Evolutionary conservation across 2,888 invertebrate species (phyloP).

Genomic region (Hydroisotoma schaefferi): DNA sequence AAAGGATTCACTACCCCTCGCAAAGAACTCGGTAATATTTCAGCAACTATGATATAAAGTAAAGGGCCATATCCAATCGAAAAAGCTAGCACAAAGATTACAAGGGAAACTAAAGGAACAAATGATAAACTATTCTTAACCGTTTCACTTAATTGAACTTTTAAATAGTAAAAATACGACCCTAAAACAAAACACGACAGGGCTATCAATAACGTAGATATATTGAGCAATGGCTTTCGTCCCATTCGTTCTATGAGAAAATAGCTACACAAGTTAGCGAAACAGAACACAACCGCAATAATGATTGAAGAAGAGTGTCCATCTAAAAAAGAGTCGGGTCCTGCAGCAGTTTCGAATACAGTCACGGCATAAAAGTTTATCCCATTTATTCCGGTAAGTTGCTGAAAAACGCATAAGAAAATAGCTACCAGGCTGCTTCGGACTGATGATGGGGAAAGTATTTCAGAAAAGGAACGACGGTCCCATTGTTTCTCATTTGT

Average conservation of each 20-base stretch:
- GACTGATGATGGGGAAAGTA: constrained; percentile 22
- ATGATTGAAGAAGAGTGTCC: constrained; percentile 40
- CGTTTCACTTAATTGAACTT: constrained; percentile 4
- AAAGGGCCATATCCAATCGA: constrained; percentile 41
- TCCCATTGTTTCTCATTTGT: constrained; percentile 15
- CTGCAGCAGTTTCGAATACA: constrained; percentile 38
- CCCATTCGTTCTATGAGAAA: constrained; percentile 42
- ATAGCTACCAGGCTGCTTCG: constrained; percentile 38
- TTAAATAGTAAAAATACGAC: constrained; percentile 40
- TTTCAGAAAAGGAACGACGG: constrained; percentile 20
- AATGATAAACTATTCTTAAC: constrained; percentile 23
- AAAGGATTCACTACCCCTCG: constrained; percentile 35
- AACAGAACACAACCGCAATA: constrained; percentile 35
- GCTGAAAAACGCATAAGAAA: constrained; percentile 40
- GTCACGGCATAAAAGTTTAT: constrained; percentile 43
- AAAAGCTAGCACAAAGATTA: constrained; percentile 38
- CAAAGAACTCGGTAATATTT: constrained; percentile 36
- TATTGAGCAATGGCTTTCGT: constrained; percentile 33
- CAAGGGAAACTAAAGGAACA: constrained; percentile 37
- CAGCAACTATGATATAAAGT: constrained; percentile 42
- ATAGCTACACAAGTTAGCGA: constrained; percentile 40
- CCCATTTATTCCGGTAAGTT: constrained; percentile 40
- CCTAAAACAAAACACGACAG: constrained; percentile 34
- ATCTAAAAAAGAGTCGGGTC: constrained; percentile 22
- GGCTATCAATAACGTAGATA: constrained; percentile 31